Evolutionary conservation across 1,140 invertebrate genomes (phyloP), one percentile per base, ranked within the genome.

Genomic region (Aphidius gifuensis): DNA sequence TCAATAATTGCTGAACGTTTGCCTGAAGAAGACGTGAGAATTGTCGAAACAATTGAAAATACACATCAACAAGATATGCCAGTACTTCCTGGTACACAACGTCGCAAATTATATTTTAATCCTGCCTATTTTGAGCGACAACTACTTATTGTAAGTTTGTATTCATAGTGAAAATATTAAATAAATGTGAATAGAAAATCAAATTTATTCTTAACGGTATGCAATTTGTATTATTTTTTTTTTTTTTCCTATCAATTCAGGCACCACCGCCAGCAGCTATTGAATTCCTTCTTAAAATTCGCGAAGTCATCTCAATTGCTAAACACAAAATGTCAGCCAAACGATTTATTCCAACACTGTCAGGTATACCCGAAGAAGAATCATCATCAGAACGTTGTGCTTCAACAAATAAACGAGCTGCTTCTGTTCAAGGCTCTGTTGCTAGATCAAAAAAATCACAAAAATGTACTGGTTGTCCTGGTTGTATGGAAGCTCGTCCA

Each of bases 71-170:
- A 75, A 3, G 74, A 78, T 44, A 66, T 69, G 9, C 69, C 79
- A 11, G 66, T 78, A 43, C 66, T 80, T 58, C 78, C 77, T 1
- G 79, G 87, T 7, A 86, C 83, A 60, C 86, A 88, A 7, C 81
- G 90, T 58, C 85, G 88, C 62, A 93, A 93, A 70, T 80, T 93
- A 0, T 93, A 93, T 71, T 93, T 94, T 68, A 93, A 93, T 77
- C 92, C 92, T 2, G 90, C 91, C 4, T 93, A 92, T 71, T 93
- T 94, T 71, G 92, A 94, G 72, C 89, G 90, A 47, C 90, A 94
- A 71, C 72, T 93, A 38, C 80, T 94, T 68, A 77, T 89, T 79
- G 92, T 93, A 83, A 85, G 84, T 81, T 32, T 58, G 9, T 42
- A n/a, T 49, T 49, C 45, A 46, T 9, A 9, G 45, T 3, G 1